Conservation (phyloP, 2,113 vertebrate genomes). For the Toxotes chatareus region DNA sequence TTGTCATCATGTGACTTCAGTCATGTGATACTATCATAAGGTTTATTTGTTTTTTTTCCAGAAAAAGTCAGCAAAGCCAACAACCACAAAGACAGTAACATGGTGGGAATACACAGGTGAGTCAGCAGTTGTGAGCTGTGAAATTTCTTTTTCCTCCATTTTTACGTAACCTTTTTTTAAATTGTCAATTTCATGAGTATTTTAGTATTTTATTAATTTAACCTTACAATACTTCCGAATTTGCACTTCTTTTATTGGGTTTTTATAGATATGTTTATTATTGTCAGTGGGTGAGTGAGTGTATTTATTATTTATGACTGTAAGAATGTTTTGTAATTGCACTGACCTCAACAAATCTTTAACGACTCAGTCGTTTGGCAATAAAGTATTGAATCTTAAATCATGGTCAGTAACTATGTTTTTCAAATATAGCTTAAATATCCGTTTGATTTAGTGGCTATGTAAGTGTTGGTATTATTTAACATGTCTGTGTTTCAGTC, state of each 20-base stretch:
- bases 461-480: slow-evolving; percentile 27
- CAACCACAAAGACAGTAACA: slow-evolving; percentile 93
- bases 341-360: no score
- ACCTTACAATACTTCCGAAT: no score
- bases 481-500: slow-evolving; percentile 81
- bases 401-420: background rate
- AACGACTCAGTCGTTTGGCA: no score
- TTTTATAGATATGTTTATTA: no score
- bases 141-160: background rate
- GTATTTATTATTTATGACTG: no score
- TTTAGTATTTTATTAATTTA: no score
- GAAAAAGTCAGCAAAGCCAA: slow-evolving; percentile 99
- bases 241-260: no score
- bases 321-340: no score
- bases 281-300: no score
- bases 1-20: background rate
- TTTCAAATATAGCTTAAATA: background rate
- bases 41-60: slow-evolving; percentile 69
- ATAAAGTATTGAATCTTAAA: no score
- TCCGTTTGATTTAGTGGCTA: slow-evolving; percentile 6
- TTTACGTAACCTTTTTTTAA: background rate
- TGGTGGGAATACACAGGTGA: slow-evolving; percentile 93
- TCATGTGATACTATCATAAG: background rate
- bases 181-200: background rate
- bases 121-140: slow-evolving; percentile 25